Evolutionary conservation across 2,113 vertebrate genomes (phyloP), one percentile per base, ranked within the genome.

Genomic region (Spheniscus mendiculus): DNA sequence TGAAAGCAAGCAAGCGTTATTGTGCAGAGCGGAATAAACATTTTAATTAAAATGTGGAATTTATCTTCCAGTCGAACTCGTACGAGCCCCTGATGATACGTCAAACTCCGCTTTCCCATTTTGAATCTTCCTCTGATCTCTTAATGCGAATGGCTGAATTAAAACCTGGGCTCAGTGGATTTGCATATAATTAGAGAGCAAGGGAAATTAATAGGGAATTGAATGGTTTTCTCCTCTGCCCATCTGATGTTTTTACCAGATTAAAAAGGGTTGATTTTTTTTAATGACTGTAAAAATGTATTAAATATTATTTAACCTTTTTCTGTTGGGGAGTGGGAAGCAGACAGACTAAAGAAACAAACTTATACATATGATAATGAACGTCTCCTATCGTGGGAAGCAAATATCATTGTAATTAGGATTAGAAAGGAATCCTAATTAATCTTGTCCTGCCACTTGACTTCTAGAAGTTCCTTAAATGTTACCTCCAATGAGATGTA

Each of bases 131-230:
- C 94, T 97, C 96, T 95, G 95, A 97, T 98, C 96, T 95, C 95
- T 88, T 97, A 91, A 96, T 95, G 95, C 89, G 17, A 92, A 63
- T 4, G 73, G 85, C 71, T 93, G 95, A 94, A 91, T 95, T 97
- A 97, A 98, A 96, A 97, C 95, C 95, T 82, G 88, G 92, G 95
- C 93, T 97, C 30, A 42, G 69, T 80, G 97, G 96, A 97, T 97
- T 98, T 98, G 87, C 97, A 98, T 98, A 58, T 94, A 94, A 97
- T 98, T 98, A 97, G 95, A 95, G 93, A 93, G 95, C 89, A 66
- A 90, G 94, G 90, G 87, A 97, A 97, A 97, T 97, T 96, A 95
- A 96, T 61, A 85, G 93, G 80, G 96, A 96, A 97, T 91, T 87
- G 94, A 95, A 97, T 92, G 91, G 83, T 47, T 96, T 95, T 86